These are phyloP conservation scores for Osmerus mordax DNA, from an alignment of 2,113 vertebrate species.

Conservation along the genomic window DNA sequence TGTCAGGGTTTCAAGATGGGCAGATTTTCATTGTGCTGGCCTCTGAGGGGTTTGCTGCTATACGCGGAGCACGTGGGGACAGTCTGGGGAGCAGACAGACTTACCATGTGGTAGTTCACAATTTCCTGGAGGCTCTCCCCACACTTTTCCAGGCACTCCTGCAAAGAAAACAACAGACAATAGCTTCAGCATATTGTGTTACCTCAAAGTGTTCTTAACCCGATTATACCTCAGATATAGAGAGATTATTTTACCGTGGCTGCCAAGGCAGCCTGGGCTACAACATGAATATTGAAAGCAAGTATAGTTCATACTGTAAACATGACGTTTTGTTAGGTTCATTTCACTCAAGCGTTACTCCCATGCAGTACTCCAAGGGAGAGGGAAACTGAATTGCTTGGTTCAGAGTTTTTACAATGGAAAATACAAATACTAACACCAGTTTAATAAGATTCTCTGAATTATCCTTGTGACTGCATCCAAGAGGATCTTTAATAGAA, in stretches of 20 bases:
- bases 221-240: slow-evolving; percentile 1
- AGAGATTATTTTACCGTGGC: slow-evolving; percentile 1
- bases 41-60: slow-evolving; percentile 1
- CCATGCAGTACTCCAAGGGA: slow-evolving; percentile 21
- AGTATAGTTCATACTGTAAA: slow-evolving; percentile 1
- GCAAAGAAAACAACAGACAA: slow-evolving; percentile 41
- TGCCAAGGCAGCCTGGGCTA: slow-evolving; percentile 7
- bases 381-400: slow-evolving; percentile 42
- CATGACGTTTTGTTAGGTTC: slow-evolving; percentile 25
- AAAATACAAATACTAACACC: slow-evolving; percentile 60
- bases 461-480: slow-evolving; percentile 51
- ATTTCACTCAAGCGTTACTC: background rate
- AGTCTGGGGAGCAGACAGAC: slow-evolving; percentile 29
- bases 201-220: slow-evolving; percentile 10
- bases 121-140: slow-evolving; percentile 96
- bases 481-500: slow-evolving; percentile 59
- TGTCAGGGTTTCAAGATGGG: slow-evolving; percentile 17
- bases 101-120: slow-evolving; percentile 97
- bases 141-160: slow-evolving; percentile 95
- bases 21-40: slow-evolving; percentile 18
- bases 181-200: slow-evolving; percentile 1
- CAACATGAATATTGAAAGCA: slow-evolving; percentile 20
- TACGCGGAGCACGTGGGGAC: slow-evolving; percentile 10
- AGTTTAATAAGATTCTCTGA: slow-evolving; percentile 61
- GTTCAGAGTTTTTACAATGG: slow-evolving; percentile 57